Percentiles rank a stretch among this genome's conserved stretches.
Conservation (phyloP, 2,113 vertebrate genomes). For the Cyanocitta stelleri region DNA sequence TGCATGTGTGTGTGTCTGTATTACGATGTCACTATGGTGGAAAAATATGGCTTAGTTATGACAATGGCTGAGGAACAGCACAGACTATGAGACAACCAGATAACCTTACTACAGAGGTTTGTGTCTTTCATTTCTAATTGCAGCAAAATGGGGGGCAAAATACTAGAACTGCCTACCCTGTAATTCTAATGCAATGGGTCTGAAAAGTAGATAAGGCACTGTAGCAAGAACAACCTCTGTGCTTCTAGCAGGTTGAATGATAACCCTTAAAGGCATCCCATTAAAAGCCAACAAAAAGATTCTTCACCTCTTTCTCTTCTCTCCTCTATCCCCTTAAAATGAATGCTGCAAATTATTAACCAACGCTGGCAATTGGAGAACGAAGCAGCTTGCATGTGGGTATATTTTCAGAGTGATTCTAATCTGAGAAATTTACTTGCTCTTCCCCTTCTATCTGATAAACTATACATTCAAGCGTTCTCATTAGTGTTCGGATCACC, state of each 20-base stretch:
- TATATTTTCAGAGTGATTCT: constrained; percentile 45
- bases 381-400: not conserved
- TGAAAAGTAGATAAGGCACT: not conserved
- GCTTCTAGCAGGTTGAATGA: constrained; percentile 4
- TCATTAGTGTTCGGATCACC: constrained; percentile 59
- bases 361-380: constrained; percentile 19
- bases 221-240: not conserved
- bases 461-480: constrained; percentile 52
- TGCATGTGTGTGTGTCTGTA: not conserved
- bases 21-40: not conserved
- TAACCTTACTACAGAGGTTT: not conserved
- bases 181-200: not conserved
- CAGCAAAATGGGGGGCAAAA: constrained; percentile 1
- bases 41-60: constrained; percentile 3
- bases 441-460: constrained; percentile 56
- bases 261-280: constrained; percentile 19
- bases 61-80: not conserved
- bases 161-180: not conserved
- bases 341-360: constrained; percentile 17
- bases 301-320: not conserved
- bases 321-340: not conserved
- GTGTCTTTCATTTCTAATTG: constrained; percentile 24
- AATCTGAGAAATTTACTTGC: constrained; percentile 46
- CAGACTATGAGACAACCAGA: not conserved
- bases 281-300: constrained; percentile 15